Base-by-base conservation (phyloP, 2,113 vertebrate genomes). In the Apodemus speciosus region DNA sequence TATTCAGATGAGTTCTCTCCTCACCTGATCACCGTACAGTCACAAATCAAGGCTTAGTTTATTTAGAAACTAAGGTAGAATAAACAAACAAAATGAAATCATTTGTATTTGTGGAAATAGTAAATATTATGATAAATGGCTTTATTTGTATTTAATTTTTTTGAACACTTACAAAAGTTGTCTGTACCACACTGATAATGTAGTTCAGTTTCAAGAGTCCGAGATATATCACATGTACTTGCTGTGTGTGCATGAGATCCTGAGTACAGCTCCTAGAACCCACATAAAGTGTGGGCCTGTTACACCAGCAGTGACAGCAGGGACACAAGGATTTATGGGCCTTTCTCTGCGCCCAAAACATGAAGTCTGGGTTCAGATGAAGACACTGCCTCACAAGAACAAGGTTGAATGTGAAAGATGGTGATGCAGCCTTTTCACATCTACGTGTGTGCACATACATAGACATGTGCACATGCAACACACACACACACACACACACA, bases 81-180 rank as follows among this genome's bases (percentile, higher is more conserved):
- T 30, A 85, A 94, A 56, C 3, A 71, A 88, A 40, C 16, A 86
- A 80, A 58, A 83, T 16, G 9, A 69, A 77, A 75, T 62, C 38
- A 30, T 23, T 51, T 25, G 60, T n/a, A 85, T 80, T 73, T 73
- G 18, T 73, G 66, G 40, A 90, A 88, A 20, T 62, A 23, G 0
- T 32, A 80, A 6, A 68, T 2, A 46, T 69, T 83, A 83, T 6
- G 18, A 69, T 85, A 81, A 62, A 27, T 60, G 30, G 20, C 49
- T 32, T 75, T 94, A 60, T 84, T 93, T 83, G 75, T 68, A 84
- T 60, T 90, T 88, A 51, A 79, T 77, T 3, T 2, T 75, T 46
- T 92, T 2, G 18, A 88, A 32, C 66, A 25, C 56, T 2, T 46
- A 16, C 1, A 11, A 56, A 89, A 73, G 68, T 87, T 79, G 20